phyloP scores from a whole-genome alignment of 2,113 vertebrate genomes.

The Gallinago jamesoni region DNA sequence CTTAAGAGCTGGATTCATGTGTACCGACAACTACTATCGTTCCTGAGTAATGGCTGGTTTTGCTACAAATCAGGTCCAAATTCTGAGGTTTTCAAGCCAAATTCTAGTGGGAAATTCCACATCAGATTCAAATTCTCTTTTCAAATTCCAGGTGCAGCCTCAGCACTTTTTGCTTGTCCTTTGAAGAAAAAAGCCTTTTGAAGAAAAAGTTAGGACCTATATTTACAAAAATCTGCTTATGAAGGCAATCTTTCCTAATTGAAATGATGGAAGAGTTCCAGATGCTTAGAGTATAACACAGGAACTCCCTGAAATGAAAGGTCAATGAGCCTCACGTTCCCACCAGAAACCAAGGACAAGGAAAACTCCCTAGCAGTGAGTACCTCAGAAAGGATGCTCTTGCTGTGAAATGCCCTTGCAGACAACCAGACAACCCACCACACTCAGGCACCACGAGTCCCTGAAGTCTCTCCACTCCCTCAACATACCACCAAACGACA shows the following conservation, averaged over 20 bases:
- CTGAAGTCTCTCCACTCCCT: neutral
- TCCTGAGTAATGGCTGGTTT: neutral
- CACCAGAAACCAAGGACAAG: neutral
- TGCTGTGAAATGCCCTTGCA: neutral
- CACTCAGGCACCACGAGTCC: neutral
- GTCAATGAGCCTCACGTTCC: neutral
- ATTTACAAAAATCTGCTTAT: neutral
- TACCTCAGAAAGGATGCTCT: neutral
- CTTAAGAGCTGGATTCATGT: neutral
- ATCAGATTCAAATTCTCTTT: neutral
- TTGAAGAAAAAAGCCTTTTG: neutral
- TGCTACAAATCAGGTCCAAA: neutral
- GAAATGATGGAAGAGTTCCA: neutral
- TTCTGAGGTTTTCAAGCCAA: neutral
- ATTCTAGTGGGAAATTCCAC: neutral
- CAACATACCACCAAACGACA: neutral
- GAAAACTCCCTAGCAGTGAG: neutral
- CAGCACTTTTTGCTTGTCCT: neutral
- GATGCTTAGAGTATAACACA: neutral
- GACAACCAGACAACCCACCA: neutral
- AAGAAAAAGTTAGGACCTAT: neutral
- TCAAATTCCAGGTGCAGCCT: neutral
- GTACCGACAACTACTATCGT: accelerated
- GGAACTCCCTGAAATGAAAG: neutral
- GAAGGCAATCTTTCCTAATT: neutral